A percentile compares a stretch with the other conserved stretches of the same genome.
Evolutionary conservation across 2,797 vertebrate species (phyloP).

Genomic region (Phylloscopus collybita): DNA sequence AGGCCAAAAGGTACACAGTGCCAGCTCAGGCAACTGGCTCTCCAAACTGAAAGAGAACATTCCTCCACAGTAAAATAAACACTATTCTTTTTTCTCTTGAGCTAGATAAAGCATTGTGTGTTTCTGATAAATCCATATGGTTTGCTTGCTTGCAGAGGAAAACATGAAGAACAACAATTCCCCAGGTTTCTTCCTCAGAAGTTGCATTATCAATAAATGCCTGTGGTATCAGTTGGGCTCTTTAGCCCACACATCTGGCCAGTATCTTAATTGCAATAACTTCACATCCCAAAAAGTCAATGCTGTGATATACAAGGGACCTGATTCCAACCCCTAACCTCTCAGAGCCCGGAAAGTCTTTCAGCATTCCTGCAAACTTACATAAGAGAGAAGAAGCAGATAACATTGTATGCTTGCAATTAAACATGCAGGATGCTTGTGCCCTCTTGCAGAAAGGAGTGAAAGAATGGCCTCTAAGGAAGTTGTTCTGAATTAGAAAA

Average conservation of each 20-base stretch:
- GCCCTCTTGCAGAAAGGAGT: constrained; percentile 75
- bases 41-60: constrained; percentile 71
- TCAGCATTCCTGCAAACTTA: constrained; percentile 83
- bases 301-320: constrained; percentile 69
- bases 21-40: constrained; percentile 48
- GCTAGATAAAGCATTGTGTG: constrained; percentile 68
- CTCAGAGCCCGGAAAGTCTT: constrained; percentile 78
- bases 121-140: constrained; percentile 73
- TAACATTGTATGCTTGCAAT: constrained; percentile 83
- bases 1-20: constrained; percentile 9
- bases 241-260: constrained; percentile 79
- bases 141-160: constrained; percentile 71
- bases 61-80: constrained; percentile 72
- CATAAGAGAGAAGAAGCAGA: constrained; percentile 81
- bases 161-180: constrained; percentile 70
- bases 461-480: constrained; percentile 76
- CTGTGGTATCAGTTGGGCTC: constrained; percentile 76
- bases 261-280: constrained; percentile 81
- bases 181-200: constrained; percentile 73
- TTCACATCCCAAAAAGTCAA: constrained; percentile 74
- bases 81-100: constrained; percentile 61
- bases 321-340: constrained; percentile 72
- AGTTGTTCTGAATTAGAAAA: constrained; percentile 66
- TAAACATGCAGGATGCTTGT: constrained; percentile 79
- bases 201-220: constrained; percentile 81